phyloP scores from a whole-genome alignment of 1,140 invertebrate genomes.

The Drosophila quadrilineata region DNA sequence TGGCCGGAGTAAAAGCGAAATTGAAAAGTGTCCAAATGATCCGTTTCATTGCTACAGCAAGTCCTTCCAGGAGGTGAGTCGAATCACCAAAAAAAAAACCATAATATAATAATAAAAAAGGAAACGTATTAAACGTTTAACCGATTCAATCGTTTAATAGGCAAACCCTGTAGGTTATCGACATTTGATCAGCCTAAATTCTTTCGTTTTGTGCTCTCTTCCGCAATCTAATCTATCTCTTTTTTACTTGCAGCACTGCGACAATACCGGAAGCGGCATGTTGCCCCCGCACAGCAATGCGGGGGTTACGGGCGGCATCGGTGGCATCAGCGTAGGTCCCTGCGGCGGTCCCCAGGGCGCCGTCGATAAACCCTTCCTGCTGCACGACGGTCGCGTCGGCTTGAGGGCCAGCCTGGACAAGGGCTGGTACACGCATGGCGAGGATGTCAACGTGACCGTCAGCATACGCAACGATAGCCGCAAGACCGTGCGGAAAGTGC shows the following conservation, averaged over 20 bases:
- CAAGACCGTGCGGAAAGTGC: conserved; percentile 96
- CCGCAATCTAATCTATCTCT: neutral
- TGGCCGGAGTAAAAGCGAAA: conserved; percentile 77
- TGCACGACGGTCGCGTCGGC: conserved; percentile 86
- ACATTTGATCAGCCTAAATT: too few relatives aligned
- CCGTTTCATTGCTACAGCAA: conserved; percentile 78
- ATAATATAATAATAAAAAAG: too few relatives aligned
- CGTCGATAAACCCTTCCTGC: conserved; percentile 85
- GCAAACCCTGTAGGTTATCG: too few relatives aligned
- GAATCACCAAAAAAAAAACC: neutral
- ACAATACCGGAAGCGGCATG: conserved; percentile 46
- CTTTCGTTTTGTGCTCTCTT: neutral
- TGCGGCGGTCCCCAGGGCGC: conserved; percentile 71
- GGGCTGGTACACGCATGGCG: conserved; percentile 97
- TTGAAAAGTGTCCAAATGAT: conserved; percentile 73
- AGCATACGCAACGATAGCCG: conserved; percentile 96
- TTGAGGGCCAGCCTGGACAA: conserved; percentile 96
- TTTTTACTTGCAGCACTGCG: conserved; percentile 48
- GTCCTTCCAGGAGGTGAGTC: conserved; percentile 78
- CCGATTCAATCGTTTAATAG: neutral
- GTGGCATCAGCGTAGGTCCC: conserved; percentile 59
- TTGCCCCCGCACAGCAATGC: conserved; percentile 63
- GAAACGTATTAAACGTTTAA: neutral
- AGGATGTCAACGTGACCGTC: conserved; percentile 93
- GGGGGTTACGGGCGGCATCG: conserved; percentile 60